Conservation (phyloP, 2,888 invertebrate species). For the Conchocele bisecta region DNA sequence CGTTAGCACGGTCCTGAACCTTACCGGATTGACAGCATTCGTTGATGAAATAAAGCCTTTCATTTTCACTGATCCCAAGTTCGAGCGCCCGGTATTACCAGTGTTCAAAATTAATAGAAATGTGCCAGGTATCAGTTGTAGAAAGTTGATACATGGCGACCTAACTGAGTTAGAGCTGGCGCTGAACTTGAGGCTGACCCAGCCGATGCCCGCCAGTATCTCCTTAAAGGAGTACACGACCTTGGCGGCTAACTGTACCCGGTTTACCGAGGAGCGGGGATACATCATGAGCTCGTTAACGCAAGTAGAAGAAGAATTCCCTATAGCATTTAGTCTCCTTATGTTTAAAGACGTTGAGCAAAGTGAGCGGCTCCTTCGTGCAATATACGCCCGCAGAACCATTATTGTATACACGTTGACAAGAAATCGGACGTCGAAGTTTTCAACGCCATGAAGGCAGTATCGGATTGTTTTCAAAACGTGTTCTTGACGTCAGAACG, state of each 20-base stretch:
- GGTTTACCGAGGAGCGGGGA: conserved; percentile 34
- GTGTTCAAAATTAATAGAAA: no score
- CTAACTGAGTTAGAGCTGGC: no score
- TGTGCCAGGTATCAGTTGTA: no score
- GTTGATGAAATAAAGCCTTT: no score
- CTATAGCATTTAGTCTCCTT: conserved; percentile 75
- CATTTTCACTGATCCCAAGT: no score
- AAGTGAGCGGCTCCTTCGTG: conserved; percentile 71
- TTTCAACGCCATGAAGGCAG: conserved; percentile 57
- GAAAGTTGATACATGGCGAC: no score
- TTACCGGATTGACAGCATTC: no score
- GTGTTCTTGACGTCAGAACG: conserved; percentile 69
- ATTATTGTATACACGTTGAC: conserved; percentile 80
- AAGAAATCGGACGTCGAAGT: conserved; percentile 61
- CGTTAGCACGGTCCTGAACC: no score
- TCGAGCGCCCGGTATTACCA: no score
- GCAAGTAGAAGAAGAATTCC: conserved; percentile 67
- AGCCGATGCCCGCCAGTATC: no score
- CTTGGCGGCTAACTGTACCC: conserved; percentile 37
- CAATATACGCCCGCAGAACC: conserved; percentile 79
- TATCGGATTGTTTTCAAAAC: conserved; percentile 73
- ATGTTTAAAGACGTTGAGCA: conserved; percentile 73
- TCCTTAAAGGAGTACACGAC: conserved; percentile 16
- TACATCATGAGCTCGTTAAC: conserved; percentile 61
- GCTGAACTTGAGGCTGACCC: no score